Conservation (phyloP, 2,888 invertebrate species). For the Himalopsyche tibetana region DNA sequence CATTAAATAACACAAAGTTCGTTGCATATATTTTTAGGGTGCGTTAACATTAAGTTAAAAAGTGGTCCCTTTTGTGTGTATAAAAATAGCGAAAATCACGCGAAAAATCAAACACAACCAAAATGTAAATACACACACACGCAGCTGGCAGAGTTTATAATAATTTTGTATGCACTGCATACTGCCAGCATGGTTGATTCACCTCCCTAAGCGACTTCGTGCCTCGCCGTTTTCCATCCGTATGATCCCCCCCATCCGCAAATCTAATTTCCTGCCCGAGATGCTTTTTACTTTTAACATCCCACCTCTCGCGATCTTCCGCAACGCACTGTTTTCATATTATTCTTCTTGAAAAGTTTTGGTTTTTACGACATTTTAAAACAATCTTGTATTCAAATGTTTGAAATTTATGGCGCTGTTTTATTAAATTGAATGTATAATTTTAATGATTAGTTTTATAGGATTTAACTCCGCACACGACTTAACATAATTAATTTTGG, state of each 20-base stretch:
- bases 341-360: slow-evolving; percentile 18
- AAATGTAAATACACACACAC: background rate
- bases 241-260: background rate
- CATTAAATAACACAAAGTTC: too few species aligned
- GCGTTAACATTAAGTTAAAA: too few species aligned
- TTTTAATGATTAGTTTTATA: background rate
- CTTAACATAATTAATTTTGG: too few species aligned
- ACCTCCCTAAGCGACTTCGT: slow-evolving; percentile 2
- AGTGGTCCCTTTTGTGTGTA: too few species aligned
- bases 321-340: background rate
- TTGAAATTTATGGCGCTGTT: background rate
- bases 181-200: background rate
- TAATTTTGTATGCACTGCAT: slow-evolving; percentile 10
- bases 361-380: slow-evolving; percentile 28
- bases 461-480: too few species aligned
- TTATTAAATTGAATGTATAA: slow-evolving; percentile 8
- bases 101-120: background rate
- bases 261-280: slow-evolving; percentile 18
- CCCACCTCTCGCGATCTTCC: background rate
- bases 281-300: slow-evolving; percentile 2
- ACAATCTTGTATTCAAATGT: slow-evolving; percentile 31
- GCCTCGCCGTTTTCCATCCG: background rate
- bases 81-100: background rate
- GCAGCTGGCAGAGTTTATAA: background rate
- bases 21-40: too few species aligned